Evolutionary conservation across 2,888 invertebrate species (phyloP).

Genomic region (Protophormia terraenovae): DNA sequence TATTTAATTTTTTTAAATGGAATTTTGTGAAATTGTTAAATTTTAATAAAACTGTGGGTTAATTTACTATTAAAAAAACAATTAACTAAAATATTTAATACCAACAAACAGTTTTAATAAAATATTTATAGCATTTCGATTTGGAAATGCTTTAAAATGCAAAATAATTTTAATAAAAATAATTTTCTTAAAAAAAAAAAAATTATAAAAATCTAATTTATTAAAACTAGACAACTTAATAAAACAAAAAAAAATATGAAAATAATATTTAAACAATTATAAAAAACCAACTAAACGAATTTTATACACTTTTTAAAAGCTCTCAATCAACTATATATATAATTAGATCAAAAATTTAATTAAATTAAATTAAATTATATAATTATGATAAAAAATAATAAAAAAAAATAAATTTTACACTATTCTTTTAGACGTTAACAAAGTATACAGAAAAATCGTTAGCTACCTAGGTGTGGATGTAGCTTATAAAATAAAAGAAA

Average conservation of each 20-base stretch:
- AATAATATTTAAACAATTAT: constrained; percentile 18
- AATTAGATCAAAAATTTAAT: constrained; percentile 54
- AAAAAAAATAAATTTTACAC: constrained; percentile 20
- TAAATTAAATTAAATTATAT: constrained; percentile 36
- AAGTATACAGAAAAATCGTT: neutral
- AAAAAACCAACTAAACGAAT: constrained; percentile 61
- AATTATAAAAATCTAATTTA: neutral
- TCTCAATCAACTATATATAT: constrained; percentile 49
- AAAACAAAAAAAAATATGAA: constrained; percentile 7
- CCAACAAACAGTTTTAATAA: neutral
- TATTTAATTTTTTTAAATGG: neutral
- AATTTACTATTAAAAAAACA: neutral
- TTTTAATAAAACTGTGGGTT: neutral
- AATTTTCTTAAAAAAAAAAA: no score
- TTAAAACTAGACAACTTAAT: constrained; percentile 6
- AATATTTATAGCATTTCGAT: constrained; percentile 50
- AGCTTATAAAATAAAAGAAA: neutral
- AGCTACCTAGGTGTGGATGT: neutral
- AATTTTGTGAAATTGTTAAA: neutral
- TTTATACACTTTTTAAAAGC: constrained; percentile 67
- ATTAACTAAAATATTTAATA: neutral
- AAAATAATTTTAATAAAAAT: no score
- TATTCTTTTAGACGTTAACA: constrained; percentile 33
- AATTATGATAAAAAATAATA: constrained; percentile 16
- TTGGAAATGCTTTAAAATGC: constrained; percentile 53